phyloP scores from a whole-genome alignment of 1,140 invertebrate genomes.

The Hylaeus volcanicus region DNA sequence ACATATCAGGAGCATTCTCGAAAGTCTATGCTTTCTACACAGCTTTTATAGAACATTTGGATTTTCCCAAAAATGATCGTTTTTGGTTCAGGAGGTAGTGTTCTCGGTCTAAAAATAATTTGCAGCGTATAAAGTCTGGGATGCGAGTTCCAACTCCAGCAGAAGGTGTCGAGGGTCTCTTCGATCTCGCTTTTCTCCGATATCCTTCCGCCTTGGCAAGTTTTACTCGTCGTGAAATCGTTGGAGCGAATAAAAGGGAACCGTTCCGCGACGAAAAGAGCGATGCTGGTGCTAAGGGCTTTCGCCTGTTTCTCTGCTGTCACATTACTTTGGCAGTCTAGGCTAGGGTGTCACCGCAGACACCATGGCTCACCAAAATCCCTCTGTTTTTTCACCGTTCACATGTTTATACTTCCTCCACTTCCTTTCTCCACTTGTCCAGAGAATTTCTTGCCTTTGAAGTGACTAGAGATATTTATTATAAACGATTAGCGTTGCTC shows the following conservation, averaged over 20 bases:
- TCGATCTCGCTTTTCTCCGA: neutral
- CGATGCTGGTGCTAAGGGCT: slow-evolving; percentile 46
- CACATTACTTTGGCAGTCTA: slow-evolving; percentile 62
- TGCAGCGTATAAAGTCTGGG: no score
- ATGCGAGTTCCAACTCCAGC: neutral
- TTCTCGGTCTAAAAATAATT: no score
- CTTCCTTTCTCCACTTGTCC: neutral
- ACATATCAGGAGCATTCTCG: no score
- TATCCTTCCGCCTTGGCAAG: slow-evolving; percentile 10
- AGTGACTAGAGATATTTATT: neutral
- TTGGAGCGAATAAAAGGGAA: slow-evolving; percentile 64
- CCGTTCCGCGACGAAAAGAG: slow-evolving; percentile 33
- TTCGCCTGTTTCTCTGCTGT: slow-evolving; percentile 66
- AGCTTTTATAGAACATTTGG: no score
- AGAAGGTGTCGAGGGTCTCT: neutral
- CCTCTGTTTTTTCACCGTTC: slow-evolving; percentile 6
- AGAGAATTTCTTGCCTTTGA: neutral
- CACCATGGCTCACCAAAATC: slow-evolving; percentile 33
- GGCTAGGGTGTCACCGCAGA: slow-evolving; percentile 41
- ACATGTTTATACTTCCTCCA: slow-evolving; percentile 13
- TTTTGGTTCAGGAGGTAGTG: no score
- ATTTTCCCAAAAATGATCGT: no score
- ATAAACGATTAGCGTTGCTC: no score
- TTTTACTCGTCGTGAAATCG: slow-evolving; percentile 59
- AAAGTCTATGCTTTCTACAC: no score